Base-by-base conservation (phyloP, 2,888 invertebrate species). In the Drosophila flavopinicola region DNA sequence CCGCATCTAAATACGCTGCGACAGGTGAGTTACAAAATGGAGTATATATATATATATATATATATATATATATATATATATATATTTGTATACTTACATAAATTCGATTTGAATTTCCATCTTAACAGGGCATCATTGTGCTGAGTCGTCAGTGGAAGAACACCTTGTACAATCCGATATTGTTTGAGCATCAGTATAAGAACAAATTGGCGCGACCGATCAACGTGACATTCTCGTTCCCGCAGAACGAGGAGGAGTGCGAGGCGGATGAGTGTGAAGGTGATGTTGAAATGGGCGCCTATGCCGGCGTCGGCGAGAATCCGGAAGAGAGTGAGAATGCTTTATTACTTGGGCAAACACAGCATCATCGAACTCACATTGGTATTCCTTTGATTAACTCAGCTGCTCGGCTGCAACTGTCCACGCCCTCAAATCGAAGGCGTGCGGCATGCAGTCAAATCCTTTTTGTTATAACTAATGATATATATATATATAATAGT, bases 81-180 rank as follows among this genome's bases (percentile, higher is more conserved):
- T 2, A 6, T 0, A 7, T 7, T 6, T 11, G 2, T 3, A 1
- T 44, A 13, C 7, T 17, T 0, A 27, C 9, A 17, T 13, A 10
- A 13, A 23, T 24, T 37, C 3, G 29, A 37, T 3, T 9, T 27
- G 1, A 0, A 1, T 7, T 1, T 44, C 1, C 1, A 7, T 17
- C 39, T 52, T 0, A 5, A 6, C n/a, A 96, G 95, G 98, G 98
- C 24, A 96, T 99, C n/a, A 96, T 99, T 88, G 98, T 98, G 23
- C 92, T 99, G 52, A 97, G 97, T 86, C 94, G 98, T 0, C 98
- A 99, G 90, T 99, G 98, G 99, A 98, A 98, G 92, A 98, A 97
- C 90, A 96, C 97, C 2, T 92, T 99, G 15, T 98, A 98, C 90
- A 98, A 98, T 75, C 98, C 99, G 0, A 92, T 97, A 68, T 92